Conservation (phyloP, 2,888 invertebrate genomes). For the Metacarcinus magister region DNA sequence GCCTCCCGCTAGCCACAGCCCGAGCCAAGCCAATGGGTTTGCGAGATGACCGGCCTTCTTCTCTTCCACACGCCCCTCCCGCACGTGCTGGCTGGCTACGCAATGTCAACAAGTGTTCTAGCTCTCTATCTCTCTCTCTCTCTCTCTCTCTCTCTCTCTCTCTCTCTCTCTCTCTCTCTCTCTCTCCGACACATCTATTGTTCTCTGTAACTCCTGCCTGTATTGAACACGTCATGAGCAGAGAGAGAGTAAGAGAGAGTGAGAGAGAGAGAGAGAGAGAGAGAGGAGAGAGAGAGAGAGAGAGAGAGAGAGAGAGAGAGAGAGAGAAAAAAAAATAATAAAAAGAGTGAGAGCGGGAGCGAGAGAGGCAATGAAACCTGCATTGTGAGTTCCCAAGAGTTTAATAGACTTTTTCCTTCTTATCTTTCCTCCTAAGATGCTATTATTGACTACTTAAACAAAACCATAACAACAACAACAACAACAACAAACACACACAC, state of each 20-base stretch:
- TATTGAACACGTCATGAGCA: neutral
- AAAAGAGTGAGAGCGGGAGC: neutral
- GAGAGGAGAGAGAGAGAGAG: slow-evolving; percentile 53
- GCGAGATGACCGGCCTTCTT: neutral
- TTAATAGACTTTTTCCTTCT: neutral
- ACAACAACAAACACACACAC: neutral
- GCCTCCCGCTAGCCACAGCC: neutral
- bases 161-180: slow-evolving; percentile 5
- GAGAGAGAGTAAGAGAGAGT: slow-evolving; percentile 20
- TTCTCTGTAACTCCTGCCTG: neutral
- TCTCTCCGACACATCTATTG: neutral
- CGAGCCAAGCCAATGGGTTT: neutral
- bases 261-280: slow-evolving; percentile 58
- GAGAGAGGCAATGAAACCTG: slow-evolving; percentile 3
- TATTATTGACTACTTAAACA: neutral
- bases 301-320: slow-evolving; percentile 42
- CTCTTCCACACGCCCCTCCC: neutral
- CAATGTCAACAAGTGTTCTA: neutral
- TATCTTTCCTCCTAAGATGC: neutral
- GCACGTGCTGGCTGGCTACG: neutral
- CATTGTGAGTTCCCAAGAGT: neutral
- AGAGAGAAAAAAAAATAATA: neutral
- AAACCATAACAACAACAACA: too few species aligned
- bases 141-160: slow-evolving; percentile 9
- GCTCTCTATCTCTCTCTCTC: slow-evolving; percentile 34